phyloP scores from a whole-genome alignment of 2,888 invertebrate genomes.

The Xestia c-nigrum region DNA sequence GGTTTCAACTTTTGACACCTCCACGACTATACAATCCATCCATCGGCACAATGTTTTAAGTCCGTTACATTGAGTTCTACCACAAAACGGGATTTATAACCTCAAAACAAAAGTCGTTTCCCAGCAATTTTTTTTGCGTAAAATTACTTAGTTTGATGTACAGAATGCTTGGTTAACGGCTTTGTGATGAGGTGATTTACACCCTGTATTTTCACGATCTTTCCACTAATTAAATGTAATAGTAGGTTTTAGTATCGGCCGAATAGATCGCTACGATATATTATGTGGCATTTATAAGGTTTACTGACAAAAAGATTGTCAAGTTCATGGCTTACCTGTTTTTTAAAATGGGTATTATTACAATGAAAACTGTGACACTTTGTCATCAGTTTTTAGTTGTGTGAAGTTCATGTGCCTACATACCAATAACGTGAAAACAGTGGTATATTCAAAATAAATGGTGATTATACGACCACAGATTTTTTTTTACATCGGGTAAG shows the following conservation, averaged over 20 bases:
- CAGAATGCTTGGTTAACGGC: too few species aligned
- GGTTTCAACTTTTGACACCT: too few species aligned
- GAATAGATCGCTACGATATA: constrained; percentile 11
- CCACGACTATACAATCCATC: too few species aligned
- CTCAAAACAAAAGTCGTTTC: too few species aligned
- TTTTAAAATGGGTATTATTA: constrained; percentile 9
- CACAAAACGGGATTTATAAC: too few species aligned
- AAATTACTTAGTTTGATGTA: too few species aligned
- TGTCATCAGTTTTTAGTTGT: not conserved
- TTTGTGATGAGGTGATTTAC: too few species aligned
- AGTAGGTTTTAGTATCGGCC: not conserved
- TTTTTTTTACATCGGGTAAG: constrained; percentile 18
- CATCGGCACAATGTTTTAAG: too few species aligned
- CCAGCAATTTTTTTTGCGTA: too few species aligned
- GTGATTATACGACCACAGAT: not conserved
- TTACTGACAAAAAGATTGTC: not conserved
- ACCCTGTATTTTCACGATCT: not conserved
- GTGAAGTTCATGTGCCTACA: not conserved
- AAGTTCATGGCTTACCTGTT: constrained; percentile 47
- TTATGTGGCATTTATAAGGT: not conserved
- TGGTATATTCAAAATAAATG: not conserved
- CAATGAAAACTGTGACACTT: not conserved
- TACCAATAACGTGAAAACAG: not conserved
- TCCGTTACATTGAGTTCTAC: too few species aligned
- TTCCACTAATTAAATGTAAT: not conserved